Conservation (phyloP, 2,113 vertebrate genomes). For the Nicator chloris region DNA sequence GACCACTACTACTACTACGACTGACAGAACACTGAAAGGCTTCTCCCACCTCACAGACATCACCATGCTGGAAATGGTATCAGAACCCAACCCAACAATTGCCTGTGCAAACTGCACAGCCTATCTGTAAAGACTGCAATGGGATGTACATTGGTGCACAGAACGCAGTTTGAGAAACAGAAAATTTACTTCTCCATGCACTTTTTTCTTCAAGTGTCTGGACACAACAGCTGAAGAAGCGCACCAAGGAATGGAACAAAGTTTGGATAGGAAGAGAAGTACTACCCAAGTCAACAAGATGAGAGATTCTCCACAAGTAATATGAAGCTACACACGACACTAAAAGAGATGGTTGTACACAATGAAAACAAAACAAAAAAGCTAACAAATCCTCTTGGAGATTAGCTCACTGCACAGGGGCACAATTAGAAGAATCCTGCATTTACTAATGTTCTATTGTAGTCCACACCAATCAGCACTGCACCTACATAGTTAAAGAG, state of each 20-base stretch:
- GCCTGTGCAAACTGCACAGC: not conserved
- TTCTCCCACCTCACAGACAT: not conserved
- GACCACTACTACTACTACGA: accelerated
- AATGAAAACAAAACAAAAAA: not conserved
- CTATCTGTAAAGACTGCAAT: not conserved
- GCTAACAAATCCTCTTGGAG: not conserved
- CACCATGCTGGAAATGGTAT: not conserved
- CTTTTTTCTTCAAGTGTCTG: not conserved
- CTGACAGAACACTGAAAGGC: not conserved
- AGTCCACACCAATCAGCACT: not conserved
- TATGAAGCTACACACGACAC: not conserved
- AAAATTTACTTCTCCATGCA: not conserved
- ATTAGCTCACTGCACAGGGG: not conserved
- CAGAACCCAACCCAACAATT: not conserved
- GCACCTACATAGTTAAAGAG: not conserved
- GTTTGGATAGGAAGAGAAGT: not conserved
- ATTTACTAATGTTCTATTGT: not conserved
- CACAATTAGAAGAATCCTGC: not conserved
- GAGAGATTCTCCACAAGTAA: not conserved
- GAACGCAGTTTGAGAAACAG: not conserved
- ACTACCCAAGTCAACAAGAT: not conserved
- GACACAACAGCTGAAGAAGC: not conserved
- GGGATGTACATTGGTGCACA: not conserved
- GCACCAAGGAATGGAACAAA: not conserved
- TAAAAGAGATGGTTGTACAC: not conserved